phyloP scores from a whole-genome alignment of 2,888 invertebrate genomes.

The Heteromyza rotundicornis region DNA sequence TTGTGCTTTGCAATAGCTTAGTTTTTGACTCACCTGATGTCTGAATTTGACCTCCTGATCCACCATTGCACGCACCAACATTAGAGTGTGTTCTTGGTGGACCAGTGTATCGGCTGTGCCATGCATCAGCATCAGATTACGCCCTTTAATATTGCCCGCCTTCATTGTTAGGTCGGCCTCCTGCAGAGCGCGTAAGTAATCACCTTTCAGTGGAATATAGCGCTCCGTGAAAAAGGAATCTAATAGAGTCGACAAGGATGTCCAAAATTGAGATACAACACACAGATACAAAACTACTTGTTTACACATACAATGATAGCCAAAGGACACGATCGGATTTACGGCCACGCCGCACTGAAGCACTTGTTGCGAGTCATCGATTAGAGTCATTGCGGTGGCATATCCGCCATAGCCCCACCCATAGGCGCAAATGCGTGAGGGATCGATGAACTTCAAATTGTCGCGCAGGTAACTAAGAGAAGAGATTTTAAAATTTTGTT shows the following conservation, averaged over 20 bases:
- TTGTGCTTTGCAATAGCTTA: too few species aligned
- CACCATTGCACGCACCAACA: conserved; percentile 83
- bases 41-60: conserved; percentile 81
- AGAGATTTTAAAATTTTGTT: background rate
- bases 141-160: conserved; percentile 76
- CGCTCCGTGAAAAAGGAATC: conserved; percentile 91
- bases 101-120: conserved; percentile 86
- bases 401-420: conserved; percentile 90
- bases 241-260: conserved; percentile 50
- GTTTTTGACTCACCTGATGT: conserved; percentile 76
- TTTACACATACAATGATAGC: conserved; percentile 72
- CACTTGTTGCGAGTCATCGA: conserved; percentile 76
- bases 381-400: conserved; percentile 79
- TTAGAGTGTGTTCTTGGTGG: conserved; percentile 86
- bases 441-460: conserved; percentile 82
- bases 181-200: conserved; percentile 74
- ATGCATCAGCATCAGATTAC: conserved; percentile 75
- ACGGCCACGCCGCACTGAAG: conserved; percentile 86
- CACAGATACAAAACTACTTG: too few species aligned
- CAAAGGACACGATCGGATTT: conserved; percentile 86
- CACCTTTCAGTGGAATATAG: conserved; percentile 80
- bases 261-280: background rate
- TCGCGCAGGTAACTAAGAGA: conserved; percentile 74
- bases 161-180: conserved; percentile 80
- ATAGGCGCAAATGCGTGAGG: conserved; percentile 80